Percentiles rank a stretch among this genome's conserved stretches.
Conservation (phyloP, 2,888 invertebrate genomes). For the Petrolisthes cinctipes region DNA sequence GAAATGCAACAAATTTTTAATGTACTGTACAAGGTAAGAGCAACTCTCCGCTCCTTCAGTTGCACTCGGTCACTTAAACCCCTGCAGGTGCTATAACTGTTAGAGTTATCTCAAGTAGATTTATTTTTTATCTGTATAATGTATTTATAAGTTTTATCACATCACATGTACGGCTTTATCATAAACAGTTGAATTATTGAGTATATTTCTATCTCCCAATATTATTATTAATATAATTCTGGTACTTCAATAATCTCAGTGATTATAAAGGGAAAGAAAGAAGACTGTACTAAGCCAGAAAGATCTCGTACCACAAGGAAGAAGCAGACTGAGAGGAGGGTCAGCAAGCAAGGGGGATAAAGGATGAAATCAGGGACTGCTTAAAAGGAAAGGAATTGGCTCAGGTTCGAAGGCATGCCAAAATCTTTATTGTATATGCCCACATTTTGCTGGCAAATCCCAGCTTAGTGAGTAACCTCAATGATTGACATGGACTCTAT, state of each 20-base stretch:
- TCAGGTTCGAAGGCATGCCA: too few species aligned
- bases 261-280: neutral
- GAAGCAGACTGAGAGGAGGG: too few species aligned
- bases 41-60: conserved; percentile 27
- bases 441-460: too few species aligned
- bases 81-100: conserved; percentile 57
- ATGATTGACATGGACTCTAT: too few species aligned
- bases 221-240: neutral
- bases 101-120: conserved; percentile 48
- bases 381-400: too few species aligned
- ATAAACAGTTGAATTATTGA: conserved; percentile 39
- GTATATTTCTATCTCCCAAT: neutral
- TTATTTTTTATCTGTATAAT: conserved; percentile 46
- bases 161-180: conserved; percentile 58
- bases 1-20: conserved; percentile 6
- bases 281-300: too few species aligned
- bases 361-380: too few species aligned
- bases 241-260: neutral
- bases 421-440: too few species aligned
- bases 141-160: conserved; percentile 51
- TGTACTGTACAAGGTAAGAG: conserved; percentile 8
- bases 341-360: too few species aligned
- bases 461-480: too few species aligned
- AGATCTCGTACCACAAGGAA: too few species aligned
- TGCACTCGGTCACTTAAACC: conserved; percentile 40